Evolutionary conservation across 2,888 invertebrate genomes (phyloP).

Genomic region (Amorpha juglandis): DNA sequence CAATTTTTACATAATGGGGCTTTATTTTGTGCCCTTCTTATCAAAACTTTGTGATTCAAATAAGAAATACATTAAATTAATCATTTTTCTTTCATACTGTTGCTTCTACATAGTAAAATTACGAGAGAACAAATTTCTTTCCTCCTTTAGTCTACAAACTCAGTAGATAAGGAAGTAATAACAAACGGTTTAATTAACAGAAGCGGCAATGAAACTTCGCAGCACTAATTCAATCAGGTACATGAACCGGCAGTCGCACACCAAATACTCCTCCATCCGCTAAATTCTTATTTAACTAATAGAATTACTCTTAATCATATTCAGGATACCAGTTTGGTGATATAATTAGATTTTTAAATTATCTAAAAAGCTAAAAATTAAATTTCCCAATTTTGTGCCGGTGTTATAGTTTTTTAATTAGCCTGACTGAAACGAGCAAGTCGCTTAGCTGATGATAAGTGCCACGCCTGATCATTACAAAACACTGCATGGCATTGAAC

Average conservation of each 20-base stretch:
- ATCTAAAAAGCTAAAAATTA: too few relatives aligned
- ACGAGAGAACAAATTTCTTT: neutral
- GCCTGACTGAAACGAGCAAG: too few relatives aligned
- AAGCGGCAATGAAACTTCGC: conserved; percentile 21
- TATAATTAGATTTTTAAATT: neutral
- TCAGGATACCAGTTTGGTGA: neutral
- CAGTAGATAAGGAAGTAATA: conserved; percentile 18
- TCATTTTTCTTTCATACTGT: neutral
- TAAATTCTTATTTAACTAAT: conserved; percentile 16
- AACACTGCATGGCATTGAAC: too few relatives aligned
- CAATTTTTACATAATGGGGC: neutral
- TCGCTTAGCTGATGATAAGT: too few relatives aligned
- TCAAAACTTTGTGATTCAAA: too few relatives aligned
- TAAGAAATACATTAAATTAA: neutral
- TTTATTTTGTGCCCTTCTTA: neutral
- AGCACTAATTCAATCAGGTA: conserved; percentile 21
- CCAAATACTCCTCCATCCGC: neutral
- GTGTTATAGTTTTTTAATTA: too few relatives aligned
- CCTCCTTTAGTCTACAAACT: neutral
- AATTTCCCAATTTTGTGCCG: too few relatives aligned
- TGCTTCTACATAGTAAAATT: neutral
- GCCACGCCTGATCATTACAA: too few relatives aligned
- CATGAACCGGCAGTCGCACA: conserved; percentile 8
- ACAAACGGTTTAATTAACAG: conserved; percentile 24
- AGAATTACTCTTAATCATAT: conserved; percentile 7